Percentiles rank a stretch among this genome's conserved stretches.
Evolutionary conservation across 2,797 vertebrate species (phyloP).

Genomic region (Nannoperca australis): DNA sequence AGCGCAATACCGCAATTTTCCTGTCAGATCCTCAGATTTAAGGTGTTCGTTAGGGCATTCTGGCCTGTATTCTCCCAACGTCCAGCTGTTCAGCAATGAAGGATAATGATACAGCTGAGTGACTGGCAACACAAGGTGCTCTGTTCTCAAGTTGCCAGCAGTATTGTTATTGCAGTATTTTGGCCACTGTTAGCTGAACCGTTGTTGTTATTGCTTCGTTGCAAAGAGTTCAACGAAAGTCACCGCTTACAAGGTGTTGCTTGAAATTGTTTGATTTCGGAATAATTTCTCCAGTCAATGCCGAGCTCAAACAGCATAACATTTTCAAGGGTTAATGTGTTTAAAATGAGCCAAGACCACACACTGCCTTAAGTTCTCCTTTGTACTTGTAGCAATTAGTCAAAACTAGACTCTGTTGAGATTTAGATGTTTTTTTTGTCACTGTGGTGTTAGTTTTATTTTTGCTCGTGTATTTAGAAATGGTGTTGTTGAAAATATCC

Average conservation of each 20-base stretch:
- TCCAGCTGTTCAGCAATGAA: slow-evolving; percentile 10
- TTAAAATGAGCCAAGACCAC: slow-evolving; percentile 13
- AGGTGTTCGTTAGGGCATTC: not conserved
- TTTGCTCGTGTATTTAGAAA: not conserved
- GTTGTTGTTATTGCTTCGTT: slow-evolving; percentile 44
- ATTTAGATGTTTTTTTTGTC: no score
- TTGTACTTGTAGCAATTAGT: not conserved
- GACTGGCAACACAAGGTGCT: not conserved
- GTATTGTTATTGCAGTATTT: slow-evolving; percentile 15
- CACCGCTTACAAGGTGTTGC: not conserved
- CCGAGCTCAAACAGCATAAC: not conserved
- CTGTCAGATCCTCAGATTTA: slow-evolving; percentile 2
- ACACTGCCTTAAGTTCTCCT: not conserved
- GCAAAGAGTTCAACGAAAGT: slow-evolving; percentile 29
- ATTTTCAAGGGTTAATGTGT: slow-evolving; percentile 22
- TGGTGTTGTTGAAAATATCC: slow-evolving; percentile 58
- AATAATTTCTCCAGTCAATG: slow-evolving; percentile 7
- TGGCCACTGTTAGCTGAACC: slow-evolving; percentile 3
- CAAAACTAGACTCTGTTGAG: not conserved
- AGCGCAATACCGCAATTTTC: not conserved
- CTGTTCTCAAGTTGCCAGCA: not conserved
- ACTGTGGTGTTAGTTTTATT: slow-evolving; percentile 2
- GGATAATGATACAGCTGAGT: slow-evolving; percentile 1
- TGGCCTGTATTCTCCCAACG: not conserved
- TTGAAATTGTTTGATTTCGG: slow-evolving; percentile 32